Base-by-base conservation (phyloP, 2,113 vertebrate species). In the Tragelaphus strepsiceros region DNA sequence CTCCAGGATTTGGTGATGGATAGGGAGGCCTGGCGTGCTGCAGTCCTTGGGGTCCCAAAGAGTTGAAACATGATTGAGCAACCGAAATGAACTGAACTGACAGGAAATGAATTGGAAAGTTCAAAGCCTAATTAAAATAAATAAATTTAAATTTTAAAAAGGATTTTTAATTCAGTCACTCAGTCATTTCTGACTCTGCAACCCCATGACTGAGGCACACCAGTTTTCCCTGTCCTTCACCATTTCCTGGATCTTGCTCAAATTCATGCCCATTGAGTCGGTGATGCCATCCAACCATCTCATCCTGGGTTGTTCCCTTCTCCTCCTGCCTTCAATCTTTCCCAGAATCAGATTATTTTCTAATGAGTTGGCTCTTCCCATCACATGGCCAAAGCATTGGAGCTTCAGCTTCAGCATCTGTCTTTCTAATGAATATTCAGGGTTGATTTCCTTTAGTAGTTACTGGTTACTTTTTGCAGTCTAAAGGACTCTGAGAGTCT, bases 41-140 rank as follows among this genome's bases (percentile, higher is more conserved):
- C 9, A 22, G n/a, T 22, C n/a, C n/a, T 35, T 35, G 2, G 9
- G 17, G 19, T 71, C 1, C 0, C n/a, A 35, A 22, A 71, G 64
- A 71, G 64, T 12, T 71, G n/a, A 35, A 35, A 71, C n/a, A 35
- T 71, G 19, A 12, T 3, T 35, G n/a, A 71, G 19, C 0, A 9
- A 35, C 9, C 22, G 19, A 71, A 71, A 71, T 71, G n/a, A 71
- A 71, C n/a, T 71, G 64, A 71, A 71, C n/a, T 71, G 9, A 35
- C 64, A 71, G 19, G n/a, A 35, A 71, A 71, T 71, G 2, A 71
- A 43, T 11, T 62, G 30, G 22, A 64, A 64, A 91, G 54, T 17
- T 53, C 24, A 59, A 24, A 26, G 35, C 32, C 53, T 39, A 1
- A 43, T 43, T 43, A 49, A 49, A 49, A 49, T 12, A 49, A 49